Conservation (phyloP, 2,888 invertebrate genomes). For the Sesia apiformis region DNA sequence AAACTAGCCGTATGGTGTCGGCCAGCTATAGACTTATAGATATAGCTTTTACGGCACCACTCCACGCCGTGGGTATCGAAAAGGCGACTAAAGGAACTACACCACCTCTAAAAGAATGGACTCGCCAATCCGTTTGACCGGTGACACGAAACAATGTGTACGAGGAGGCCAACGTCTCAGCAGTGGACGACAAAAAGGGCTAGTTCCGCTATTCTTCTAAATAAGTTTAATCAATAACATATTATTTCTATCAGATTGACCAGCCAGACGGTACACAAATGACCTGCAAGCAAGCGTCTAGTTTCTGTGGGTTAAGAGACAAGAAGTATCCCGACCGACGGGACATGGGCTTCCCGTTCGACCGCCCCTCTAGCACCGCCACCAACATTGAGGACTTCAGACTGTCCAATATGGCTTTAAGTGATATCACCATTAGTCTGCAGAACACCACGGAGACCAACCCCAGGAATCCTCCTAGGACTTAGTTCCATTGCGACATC, state of each 20-base stretch:
- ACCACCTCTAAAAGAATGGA: too few species aligned
- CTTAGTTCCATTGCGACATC: background rate
- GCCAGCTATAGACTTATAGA: too few species aligned
- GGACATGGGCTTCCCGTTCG: conserved; percentile 90
- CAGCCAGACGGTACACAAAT: conserved; percentile 38
- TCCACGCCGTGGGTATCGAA: too few species aligned
- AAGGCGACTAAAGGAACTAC: too few species aligned
- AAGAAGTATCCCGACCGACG: conserved; percentile 85
- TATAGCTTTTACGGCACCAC: too few species aligned
- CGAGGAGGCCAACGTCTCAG: too few species aligned
- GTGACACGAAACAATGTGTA: too few species aligned
- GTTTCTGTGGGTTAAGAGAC: conserved; percentile 87
- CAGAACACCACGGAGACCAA: conserved; percentile 65
- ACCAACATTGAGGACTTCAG: conserved; percentile 77
- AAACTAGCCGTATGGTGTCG: too few species aligned
- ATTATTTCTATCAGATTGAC: conserved; percentile 33
- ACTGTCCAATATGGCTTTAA: conserved; percentile 81
- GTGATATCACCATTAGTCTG: conserved; percentile 77
- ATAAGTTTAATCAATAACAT: background rate
- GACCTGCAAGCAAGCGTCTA: conserved; percentile 82
- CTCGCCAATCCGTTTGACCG: too few species aligned
- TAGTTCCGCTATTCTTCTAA: too few species aligned
- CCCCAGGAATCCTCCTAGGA: conserved; percentile 43
- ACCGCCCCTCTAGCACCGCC: conserved; percentile 76
- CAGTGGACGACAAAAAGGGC: too few species aligned